Evolutionary conservation across 2,888 invertebrate genomes (phyloP).

Genomic region (Psylliodes chrysocephalus): DNA sequence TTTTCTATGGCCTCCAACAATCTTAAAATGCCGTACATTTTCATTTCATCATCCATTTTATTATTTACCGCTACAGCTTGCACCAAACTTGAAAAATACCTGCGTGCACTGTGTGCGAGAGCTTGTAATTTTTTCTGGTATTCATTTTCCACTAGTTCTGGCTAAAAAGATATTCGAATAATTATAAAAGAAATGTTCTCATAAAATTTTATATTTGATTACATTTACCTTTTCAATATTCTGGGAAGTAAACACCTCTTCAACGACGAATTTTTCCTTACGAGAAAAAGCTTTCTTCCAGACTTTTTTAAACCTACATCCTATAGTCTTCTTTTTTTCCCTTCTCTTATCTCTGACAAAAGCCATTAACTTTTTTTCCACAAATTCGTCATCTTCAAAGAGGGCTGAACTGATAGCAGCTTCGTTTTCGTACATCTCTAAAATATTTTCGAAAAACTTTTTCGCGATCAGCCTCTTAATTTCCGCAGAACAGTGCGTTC

Average conservation of each 20-base stretch:
- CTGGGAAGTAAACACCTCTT: not conserved
- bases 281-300: slow-evolving; percentile 3
- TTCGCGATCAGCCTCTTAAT: slow-evolving; percentile 29
- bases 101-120: slow-evolving; percentile 41
- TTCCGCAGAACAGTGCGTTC: not conserved
- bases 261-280: not conserved
- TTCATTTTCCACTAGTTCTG: slow-evolving; percentile 19
- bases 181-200: no score
- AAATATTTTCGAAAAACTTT: slow-evolving; percentile 43
- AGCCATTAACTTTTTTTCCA: slow-evolving; percentile 33
- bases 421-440: slow-evolving; percentile 46
- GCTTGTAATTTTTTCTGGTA: slow-evolving; percentile 39
- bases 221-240: slow-evolving; percentile 4
- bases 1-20: slow-evolving; percentile 47
- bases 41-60: slow-evolving; percentile 46
- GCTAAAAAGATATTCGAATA: slow-evolving; percentile 18
- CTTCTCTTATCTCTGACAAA: not conserved
- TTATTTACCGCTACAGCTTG: slow-evolving; percentile 44
- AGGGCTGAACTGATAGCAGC: slow-evolving; percentile 36
- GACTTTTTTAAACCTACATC: not conserved
- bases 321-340: slow-evolving; percentile 17
- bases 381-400: slow-evolving; percentile 40
- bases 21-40: slow-evolving; percentile 47
- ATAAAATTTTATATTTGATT: no score
- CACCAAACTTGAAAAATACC: slow-evolving; percentile 45